Base-by-base conservation (phyloP, 2,888 invertebrate species). In the Heliconius erato region DNA sequence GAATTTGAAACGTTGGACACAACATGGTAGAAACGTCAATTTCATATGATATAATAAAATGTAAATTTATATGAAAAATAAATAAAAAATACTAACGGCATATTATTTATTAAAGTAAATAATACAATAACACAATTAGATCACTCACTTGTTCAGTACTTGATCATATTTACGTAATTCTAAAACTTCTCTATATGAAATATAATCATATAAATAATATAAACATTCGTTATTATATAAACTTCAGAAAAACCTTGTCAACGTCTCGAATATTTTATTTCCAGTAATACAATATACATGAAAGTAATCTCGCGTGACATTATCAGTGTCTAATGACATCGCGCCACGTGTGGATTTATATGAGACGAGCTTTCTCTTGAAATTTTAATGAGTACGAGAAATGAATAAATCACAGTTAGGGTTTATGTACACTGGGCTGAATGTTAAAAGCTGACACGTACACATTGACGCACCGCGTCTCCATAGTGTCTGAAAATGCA, bases 251-350 rank as follows among this genome's bases (percentile, higher is more conserved):
- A 26, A 7, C 0, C 1, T n/a, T 14, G 67, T 7, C 63, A 44
- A 5, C 16, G 19, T 44, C 14, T 40, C 12, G 49, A 69, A 79
- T 54, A 79, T 35, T 44, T 59, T 71, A 71, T 79, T 71, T 76
- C 63, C 40, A 63, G 76, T 76, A 63, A 76, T 63, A 40, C 76
- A 76, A 76, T 76, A 76, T 63, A 63, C 76, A 40, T 63, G 40
- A 63, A 80, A 67, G 35, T 49, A 80, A 79, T 65, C 79, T 82
- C 26, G 12, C 74, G 79, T 82, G 88, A 88, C 89, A 86, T 89
- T 89, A 90, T 90, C 89, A 89, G 88, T 87, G 87, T 89, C 88
- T 91, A 91, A 91, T 91, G 91, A 91, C 89, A 88, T 88, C 88
- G 87, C 87, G 87, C 87, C 86, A 87, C 86, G 88, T 88, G 80